Evolutionary conservation across 2,797 vertebrate species (phyloP).

Genomic region (Sebastes hopkinsi): DNA sequence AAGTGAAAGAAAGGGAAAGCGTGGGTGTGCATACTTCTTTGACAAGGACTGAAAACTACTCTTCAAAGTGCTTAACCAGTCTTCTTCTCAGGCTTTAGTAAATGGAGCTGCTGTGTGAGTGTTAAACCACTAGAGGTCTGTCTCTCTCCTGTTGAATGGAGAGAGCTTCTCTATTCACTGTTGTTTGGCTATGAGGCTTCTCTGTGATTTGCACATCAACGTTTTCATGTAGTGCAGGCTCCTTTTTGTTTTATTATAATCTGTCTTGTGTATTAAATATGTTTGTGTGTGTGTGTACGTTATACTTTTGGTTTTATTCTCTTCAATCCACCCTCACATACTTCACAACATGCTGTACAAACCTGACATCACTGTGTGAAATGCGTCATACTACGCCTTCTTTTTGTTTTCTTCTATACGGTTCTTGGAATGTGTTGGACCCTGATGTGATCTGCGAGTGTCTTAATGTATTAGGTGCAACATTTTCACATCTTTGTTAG

Average conservation of each 20-base stretch:
- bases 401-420: neutral
- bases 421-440: neutral
- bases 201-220: neutral
- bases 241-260: neutral
- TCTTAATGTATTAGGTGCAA: neutral
- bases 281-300: neutral
- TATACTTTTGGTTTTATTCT: neutral
- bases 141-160: neutral
- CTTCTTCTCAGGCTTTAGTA: neutral
- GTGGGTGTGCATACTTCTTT: neutral
- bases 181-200: neutral
- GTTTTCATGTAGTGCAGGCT: neutral
- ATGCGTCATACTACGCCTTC: neutral
- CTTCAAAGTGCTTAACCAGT: neutral
- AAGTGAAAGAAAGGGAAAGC: neutral
- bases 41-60: neutral
- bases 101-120: neutral
- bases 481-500: neutral
- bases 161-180: neutral
- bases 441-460: neutral
- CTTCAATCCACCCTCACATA: neutral
- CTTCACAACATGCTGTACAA: neutral
- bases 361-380: neutral
- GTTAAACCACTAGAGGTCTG: conserved; percentile 61
- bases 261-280: neutral